phyloP scores from a whole-genome alignment of 2,797 vertebrate genomes.

The Allobates femoralis region DNA sequence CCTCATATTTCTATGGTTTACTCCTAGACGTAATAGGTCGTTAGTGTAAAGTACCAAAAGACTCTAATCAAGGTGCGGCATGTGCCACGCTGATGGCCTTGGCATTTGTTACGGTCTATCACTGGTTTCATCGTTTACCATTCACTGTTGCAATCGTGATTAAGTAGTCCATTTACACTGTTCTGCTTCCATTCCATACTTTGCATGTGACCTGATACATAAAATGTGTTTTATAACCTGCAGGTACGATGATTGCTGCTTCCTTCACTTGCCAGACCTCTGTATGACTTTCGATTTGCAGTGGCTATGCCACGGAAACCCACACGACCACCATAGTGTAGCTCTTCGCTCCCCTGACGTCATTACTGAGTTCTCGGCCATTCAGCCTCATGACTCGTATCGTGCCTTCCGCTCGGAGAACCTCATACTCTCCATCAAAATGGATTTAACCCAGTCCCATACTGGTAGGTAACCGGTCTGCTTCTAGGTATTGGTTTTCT shows the following conservation, averaged over 20 bases:
- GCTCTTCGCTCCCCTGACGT: constrained; percentile 89
- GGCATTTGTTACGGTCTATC: not conserved
- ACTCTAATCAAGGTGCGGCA: too few relatives aligned
- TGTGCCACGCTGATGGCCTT: too few relatives aligned
- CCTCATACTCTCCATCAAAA: constrained; percentile 94
- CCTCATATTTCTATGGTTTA: not conserved
- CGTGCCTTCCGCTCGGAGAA: constrained; percentile 97
- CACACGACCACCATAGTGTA: constrained; percentile 92
- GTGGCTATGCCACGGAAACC: constrained; percentile 97
- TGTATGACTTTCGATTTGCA: constrained; percentile 95
- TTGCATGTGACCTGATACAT: too few relatives aligned
- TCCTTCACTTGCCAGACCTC: constrained; percentile 92
- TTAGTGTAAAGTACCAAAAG: not conserved
- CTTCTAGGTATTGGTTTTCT: not conserved
- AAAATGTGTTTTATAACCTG: constrained; percentile 1
- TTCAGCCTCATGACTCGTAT: constrained; percentile 94
- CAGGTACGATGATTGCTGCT: constrained; percentile 98
- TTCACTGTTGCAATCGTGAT: not conserved
- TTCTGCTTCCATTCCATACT: too few relatives aligned
- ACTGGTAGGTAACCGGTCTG: constrained; percentile 76
- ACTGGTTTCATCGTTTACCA: not conserved
- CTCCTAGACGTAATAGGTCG: not conserved
- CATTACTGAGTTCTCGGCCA: constrained; percentile 86
- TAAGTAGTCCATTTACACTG: too few relatives aligned
- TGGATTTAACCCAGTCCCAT: constrained; percentile 88